Percentiles rank a stretch among this genome's conserved stretches.
Conservation (phyloP, 2,797 vertebrate genomes). For the Gallinago stenura region DNA sequence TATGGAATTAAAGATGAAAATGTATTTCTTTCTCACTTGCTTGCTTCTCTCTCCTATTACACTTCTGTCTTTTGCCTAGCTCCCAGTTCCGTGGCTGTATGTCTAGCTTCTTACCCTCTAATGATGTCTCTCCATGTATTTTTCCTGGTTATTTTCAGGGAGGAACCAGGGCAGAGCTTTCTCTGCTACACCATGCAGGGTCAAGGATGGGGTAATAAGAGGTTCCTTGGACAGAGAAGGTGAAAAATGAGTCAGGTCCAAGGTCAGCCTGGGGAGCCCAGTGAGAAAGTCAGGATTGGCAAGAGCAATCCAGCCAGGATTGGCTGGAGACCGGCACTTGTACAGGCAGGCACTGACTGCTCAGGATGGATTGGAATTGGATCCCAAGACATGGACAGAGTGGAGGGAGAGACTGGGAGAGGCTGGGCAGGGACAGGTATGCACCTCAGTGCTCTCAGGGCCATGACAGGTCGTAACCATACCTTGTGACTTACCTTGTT, state of each 20-base stretch:
- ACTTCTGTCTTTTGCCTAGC: background rate
- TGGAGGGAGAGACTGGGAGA: fast-evolving
- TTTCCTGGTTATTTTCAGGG: background rate
- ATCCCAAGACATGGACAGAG: background rate
- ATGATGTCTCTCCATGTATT: fast-evolving
- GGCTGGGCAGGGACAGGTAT: background rate
- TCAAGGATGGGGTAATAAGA: fast-evolving
- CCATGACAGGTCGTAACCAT: background rate
- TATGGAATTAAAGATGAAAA: background rate
- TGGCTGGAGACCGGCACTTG: fast-evolving
- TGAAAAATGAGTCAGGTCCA: background rate
- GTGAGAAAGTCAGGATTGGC: background rate
- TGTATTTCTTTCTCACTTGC: fast-evolving
- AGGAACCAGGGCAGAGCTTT: fast-evolving
- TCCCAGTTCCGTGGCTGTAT: background rate
- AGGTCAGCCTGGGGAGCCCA: background rate
- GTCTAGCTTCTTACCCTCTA: background rate
- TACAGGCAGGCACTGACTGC: background rate
- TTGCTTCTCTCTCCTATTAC: background rate
- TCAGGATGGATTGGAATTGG: background rate
- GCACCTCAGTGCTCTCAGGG: fast-evolving
- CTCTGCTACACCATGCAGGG: fast-evolving
- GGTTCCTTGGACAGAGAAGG: background rate
- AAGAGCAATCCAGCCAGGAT: background rate
- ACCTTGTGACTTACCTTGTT: background rate